Evolutionary conservation across 2,888 invertebrate species (phyloP), one percentile per base, ranked within the genome.

Genomic region (Lepidonotus clava): DNA sequence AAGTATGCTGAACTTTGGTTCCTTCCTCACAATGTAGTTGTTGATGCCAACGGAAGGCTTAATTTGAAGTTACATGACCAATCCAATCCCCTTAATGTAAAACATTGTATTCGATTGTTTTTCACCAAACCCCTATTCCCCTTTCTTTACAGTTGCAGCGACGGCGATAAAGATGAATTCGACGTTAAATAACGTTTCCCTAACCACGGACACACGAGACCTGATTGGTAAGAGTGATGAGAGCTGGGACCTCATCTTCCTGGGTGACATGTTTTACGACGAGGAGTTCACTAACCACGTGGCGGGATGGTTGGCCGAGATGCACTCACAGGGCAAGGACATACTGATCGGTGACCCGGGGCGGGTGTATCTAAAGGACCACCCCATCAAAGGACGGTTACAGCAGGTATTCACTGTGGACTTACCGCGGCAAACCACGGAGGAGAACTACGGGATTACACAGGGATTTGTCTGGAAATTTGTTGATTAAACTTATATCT

Each of bases 231-330:
- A 88, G 56, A 0, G 66, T 0, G 40, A 86, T 40, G 8, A 86
- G 5, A 53, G 94, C 8, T 95, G 95, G 91, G 96, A 96, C 89
- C 94, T 95, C 0, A 94, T 96, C 87, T 92, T 96, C n/a, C 94
- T 96, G 53, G 96, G 96, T 0, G 96, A 96, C 92, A 95, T 96
- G 95, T 96, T 96, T 90, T 96, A 96, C 91, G 96, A 96, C 91
- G 95, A 89, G 51, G 84, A 89, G 4, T 91, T 92, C 85, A 88
- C 90, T 18, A 84, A 90, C 53, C 85, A 56, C n/a, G 88, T 93
- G 5, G 86, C 89, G 24, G 80, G 89, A 38, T 93, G 92, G 92
- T 36, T 92, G 18, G 41, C 86, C n/a, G 0, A 14, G 1, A 61
- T 91, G 51, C 87, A 76, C 53, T 28, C 36, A 38, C 86, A 84